phyloP scores from a whole-genome alignment of 1,140 invertebrate genomes.

The Telenomus remus region DNA sequence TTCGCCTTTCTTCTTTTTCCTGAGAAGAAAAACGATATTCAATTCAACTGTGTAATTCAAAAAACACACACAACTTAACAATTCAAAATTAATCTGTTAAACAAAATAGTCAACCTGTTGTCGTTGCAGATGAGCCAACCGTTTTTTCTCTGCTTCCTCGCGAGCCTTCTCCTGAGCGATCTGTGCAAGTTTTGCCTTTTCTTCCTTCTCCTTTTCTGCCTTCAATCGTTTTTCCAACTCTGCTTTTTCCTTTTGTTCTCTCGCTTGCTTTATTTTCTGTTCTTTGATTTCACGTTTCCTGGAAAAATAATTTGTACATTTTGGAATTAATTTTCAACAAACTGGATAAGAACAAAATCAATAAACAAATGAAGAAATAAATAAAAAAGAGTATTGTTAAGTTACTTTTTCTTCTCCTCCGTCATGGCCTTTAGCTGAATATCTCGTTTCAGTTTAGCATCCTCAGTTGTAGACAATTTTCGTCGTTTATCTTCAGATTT shows the following conservation, averaged over 20 bases:
- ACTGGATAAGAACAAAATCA: no score
- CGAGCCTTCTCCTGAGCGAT: constrained; percentile 65
- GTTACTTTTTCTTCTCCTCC: constrained; percentile 77
- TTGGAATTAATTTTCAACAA: no score
- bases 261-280: constrained; percentile 76
- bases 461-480: constrained; percentile 61
- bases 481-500: constrained; percentile 64
- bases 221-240: constrained; percentile 70
- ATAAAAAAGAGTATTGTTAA: constrained; percentile 9
- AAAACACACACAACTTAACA: no score
- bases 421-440: constrained; percentile 67
- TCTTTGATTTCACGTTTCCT: constrained; percentile 78
- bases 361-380: no score
- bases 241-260: constrained; percentile 76
- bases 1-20: constrained; percentile 75
- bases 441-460: constrained; percentile 69
- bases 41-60: no score
- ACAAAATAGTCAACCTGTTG: constrained; percentile 48
- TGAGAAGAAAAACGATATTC: constrained; percentile 43
- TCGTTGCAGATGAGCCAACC: constrained; percentile 62
- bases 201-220: constrained; percentile 70
- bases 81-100: not conserved
- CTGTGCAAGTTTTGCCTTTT: constrained; percentile 67
- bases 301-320: constrained; percentile 5
- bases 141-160: constrained; percentile 69